A percentile compares a stretch with the other conserved stretches of the same genome.
These are phyloP conservation scores for Hydrochoerus hydrochaeris DNA, from an alignment of 2,113 vertebrate species.

Conservation along the genomic window DNA sequence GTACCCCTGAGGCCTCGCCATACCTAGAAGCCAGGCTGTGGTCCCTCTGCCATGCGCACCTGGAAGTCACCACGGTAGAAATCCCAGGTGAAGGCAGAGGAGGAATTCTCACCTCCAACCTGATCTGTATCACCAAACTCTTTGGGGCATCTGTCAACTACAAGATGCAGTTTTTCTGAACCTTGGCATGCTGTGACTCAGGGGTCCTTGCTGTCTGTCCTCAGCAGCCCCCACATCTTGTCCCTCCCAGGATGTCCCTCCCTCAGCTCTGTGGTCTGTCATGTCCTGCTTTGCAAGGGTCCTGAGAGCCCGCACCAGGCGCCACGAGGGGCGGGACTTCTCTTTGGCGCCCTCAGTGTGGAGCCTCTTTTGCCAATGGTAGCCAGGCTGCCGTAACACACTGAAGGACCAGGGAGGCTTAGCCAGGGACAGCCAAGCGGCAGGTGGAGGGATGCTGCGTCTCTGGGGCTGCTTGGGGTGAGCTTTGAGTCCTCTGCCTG, in stretches of 20 bases:
- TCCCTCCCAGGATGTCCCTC: neutral
- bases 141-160: neutral
- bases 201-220: neutral
- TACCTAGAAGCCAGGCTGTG: neutral
- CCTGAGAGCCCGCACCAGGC: neutral
- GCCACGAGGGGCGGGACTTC: neutral
- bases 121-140: neutral
- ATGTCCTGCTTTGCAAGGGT: neutral
- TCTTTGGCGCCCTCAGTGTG: neutral
- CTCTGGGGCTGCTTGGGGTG: neutral
- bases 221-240: neutral
- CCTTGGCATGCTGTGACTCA: neutral
- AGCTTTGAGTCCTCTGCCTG: neutral
- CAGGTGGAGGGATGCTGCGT: neutral
- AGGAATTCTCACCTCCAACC: neutral
- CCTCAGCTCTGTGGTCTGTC: accelerated
- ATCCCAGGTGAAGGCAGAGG: neutral
- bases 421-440: neutral
- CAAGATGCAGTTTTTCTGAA: neutral
- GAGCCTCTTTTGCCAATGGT: neutral
- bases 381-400: accelerated
- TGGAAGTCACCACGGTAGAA: accelerated
- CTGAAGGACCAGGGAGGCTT: neutral
- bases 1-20: neutral
- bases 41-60: accelerated